Percentiles rank a stretch among this genome's conserved stretches.
Conservation (phyloP, 2,888 invertebrate genomes). For the Pheosia gnoma region DNA sequence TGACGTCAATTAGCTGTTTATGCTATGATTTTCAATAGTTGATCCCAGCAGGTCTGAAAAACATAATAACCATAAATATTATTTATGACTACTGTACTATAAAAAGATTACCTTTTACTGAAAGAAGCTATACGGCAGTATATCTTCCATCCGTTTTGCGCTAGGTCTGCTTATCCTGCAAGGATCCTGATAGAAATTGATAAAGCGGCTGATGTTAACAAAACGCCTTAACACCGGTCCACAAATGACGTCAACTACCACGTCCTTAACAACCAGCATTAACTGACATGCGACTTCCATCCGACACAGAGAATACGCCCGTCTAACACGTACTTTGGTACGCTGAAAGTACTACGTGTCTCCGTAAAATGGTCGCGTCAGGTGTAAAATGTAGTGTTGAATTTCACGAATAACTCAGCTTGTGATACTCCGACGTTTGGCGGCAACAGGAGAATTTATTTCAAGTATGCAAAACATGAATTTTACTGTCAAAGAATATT, state of each 20-base stretch:
- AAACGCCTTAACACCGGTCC: slow-evolving; percentile 13
- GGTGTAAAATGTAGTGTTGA: slow-evolving; percentile 65
- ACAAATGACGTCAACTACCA: slow-evolving; percentile 42
- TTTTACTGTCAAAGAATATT: slow-evolving; percentile 41
- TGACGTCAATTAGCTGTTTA: too few relatives aligned
- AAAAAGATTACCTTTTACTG: too few relatives aligned
- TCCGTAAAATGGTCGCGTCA: slow-evolving; percentile 36
- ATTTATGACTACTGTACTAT: too few relatives aligned
- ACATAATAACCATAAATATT: too few relatives aligned
- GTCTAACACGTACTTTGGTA: slow-evolving; percentile 12
- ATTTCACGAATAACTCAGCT: slow-evolving; percentile 68
- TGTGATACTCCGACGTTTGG: slow-evolving; percentile 58
- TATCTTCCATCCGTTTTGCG: too few relatives aligned
- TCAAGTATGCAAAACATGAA: slow-evolving; percentile 54
- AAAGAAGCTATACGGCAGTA: too few relatives aligned
- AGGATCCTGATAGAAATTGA: too few relatives aligned
- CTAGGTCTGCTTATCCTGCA: too few relatives aligned
- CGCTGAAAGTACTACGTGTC: slow-evolving; percentile 26
- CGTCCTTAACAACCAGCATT: slow-evolving; percentile 53
- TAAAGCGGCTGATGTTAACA: too few relatives aligned
- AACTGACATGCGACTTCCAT: slow-evolving; percentile 39
- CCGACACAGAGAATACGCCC: slow-evolving; percentile 12
- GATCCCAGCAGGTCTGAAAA: too few relatives aligned
- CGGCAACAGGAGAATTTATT: slow-evolving; percentile 51
- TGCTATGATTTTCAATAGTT: too few relatives aligned